Evolutionary conservation across 2,797 vertebrate genomes (phyloP).

Genomic region (Erpetoichthys calabaricus): DNA sequence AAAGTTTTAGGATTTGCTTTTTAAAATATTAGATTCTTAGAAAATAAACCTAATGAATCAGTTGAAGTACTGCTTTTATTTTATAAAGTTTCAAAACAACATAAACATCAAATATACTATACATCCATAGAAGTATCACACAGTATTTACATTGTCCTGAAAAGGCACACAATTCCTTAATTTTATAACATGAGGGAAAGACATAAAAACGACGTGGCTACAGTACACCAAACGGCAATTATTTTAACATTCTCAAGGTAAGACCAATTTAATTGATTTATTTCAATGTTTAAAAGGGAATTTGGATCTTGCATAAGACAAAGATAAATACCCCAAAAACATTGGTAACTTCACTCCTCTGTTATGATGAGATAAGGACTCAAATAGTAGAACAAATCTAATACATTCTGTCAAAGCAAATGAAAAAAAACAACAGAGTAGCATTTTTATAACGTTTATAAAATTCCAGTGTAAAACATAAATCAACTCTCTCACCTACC

Average conservation of each 20-base stretch:
- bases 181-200: no score
- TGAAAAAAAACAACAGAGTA: slow-evolving; percentile 23
- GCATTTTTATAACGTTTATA: slow-evolving; percentile 12
- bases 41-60: no score
- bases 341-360: slow-evolving; percentile 30
- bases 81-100: no score
- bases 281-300: slow-evolving; percentile 47
- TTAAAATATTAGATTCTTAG: no score
- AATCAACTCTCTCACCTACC: slow-evolving; percentile 5
- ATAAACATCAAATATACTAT: no score
- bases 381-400: slow-evolving; percentile 27
- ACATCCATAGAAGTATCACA: no score
- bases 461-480: slow-evolving; percentile 33
- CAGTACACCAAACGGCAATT: slow-evolving; percentile 51
- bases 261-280: slow-evolving; percentile 57
- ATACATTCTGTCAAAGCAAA: slow-evolving; percentile 25
- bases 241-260: slow-evolving; percentile 52
- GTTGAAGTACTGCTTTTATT: no score
- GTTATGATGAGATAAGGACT: slow-evolving; percentile 6
- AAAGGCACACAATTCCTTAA: no score
- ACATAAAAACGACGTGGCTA: no score
- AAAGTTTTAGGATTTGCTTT: no score
- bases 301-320: slow-evolving; percentile 23
- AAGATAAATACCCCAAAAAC: slow-evolving; percentile 44
- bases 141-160: no score